Base-by-base conservation (phyloP, 2,797 vertebrate genomes). In the Pseudopleuronectes americanus region DNA sequence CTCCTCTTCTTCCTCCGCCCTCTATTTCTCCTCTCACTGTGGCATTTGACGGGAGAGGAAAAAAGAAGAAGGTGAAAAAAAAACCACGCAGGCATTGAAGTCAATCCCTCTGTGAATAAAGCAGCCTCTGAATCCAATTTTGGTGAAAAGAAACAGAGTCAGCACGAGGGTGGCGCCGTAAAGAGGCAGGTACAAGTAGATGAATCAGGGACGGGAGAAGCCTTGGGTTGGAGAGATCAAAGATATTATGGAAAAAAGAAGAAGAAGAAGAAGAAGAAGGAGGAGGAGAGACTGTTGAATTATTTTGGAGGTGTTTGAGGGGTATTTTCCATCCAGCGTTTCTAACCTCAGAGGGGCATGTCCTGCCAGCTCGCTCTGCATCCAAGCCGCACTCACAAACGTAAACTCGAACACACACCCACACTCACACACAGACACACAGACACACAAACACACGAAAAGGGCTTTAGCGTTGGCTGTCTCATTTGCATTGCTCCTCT, bases 171-270 rank as follows among this genome's bases (percentile, higher is more conserved):
- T 63, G 76, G 63, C 59, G 79, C 65, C 17, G 14, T 68, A 61
- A 71, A 69, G 67, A 64, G 57, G 62, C 76, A 77, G 75, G 81
- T 84, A 82, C 58, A 71, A 33, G 67, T 38, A 36, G 58, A 82
- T 79, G 72, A 85, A 83, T 82, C 66, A 59, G 71, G 67, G 81
- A 71, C 45, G 68, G 77, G 60, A 80, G 79, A 81, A 75, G 71
- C 77, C 69, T 74, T 64, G 51, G 68, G 82, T 79, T 53, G 62
- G 63, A 28, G 58, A 81, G 83, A 89, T 91, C 83, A 90, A 90
- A 89, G 89, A 80, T 87, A 47, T 41, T 10, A 61, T 21, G 53
- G 70, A 64, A 65, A 71, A 59, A 52, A 63, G 67, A 51, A 71
- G 57, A 75, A 68, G 43, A 45, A 63, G 68, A 48, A 71, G 57